These are phyloP conservation scores for Mesembrinibis cayennensis DNA, from an alignment of 2,113 vertebrate species.

Conservation along the genomic window DNA sequence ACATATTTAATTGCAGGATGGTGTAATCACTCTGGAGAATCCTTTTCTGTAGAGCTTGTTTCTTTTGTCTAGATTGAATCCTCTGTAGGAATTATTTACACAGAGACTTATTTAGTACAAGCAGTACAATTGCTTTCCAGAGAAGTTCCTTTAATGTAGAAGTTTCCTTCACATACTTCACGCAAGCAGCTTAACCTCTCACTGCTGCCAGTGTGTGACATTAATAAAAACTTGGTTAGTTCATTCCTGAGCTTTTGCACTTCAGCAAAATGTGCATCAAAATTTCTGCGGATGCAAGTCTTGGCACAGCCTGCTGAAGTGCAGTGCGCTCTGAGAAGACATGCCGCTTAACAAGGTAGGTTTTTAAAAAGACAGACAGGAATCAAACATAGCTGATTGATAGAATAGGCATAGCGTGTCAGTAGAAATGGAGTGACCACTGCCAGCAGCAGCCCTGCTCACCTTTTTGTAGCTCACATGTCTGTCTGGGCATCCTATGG, in stretches of 20 bases:
- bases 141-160: not conserved
- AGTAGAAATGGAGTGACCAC: not conserved
- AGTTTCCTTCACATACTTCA: not conserved
- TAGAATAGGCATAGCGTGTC: not conserved
- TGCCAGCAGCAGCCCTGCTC: not conserved
- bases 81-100: not conserved
- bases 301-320: not conserved
- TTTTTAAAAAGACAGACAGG: not conserved
- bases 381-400: not conserved
- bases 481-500: not conserved
- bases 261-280: not conserved
- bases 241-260: not conserved
- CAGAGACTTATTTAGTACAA: not conserved
- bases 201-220: not conserved
- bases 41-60: not conserved
- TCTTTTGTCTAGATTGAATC: not conserved
- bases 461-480: not conserved
- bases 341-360: not conserved
- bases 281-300: not conserved
- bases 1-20: slow-evolving; percentile 38
- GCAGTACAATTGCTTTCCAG: not conserved
- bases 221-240: not conserved
- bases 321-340: not conserved
- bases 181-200: slow-evolving; percentile 3
- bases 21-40: slow-evolving; percentile 15